Base-by-base conservation (phyloP, 1,140 invertebrate species). In the Trichonephila inaurata region DNA sequence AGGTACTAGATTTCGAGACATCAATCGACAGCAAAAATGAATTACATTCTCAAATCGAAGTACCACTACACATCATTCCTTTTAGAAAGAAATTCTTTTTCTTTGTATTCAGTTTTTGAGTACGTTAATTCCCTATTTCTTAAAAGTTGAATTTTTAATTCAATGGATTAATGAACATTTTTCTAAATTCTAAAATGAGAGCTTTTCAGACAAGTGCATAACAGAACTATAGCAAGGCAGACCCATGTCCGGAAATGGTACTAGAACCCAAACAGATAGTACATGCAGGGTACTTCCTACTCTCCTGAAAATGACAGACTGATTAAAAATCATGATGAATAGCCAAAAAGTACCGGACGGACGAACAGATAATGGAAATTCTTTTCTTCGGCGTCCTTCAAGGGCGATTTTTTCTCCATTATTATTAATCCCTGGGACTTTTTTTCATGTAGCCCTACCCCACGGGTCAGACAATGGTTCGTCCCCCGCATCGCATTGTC, bases 251-350 rank as follows among this genome's bases (percentile, higher is more conserved):
- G 72, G 72, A 77, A 33, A 77, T 40, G 28, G 14, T 40, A 10
- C 51, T 51, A 51, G 51, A 51, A 28, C 18, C 28, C 28, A 33
- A 18, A 33, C 72, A 77, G 28, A 77, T 14, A 77, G 14, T 58
- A 19, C 77, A 51, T 7, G n/a, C 28, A 64, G 62, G 24, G 64
- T 61, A 21, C 86, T 88, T 88, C 62, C 60, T 64, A 16, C 40
- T 24, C 60, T 58, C 88, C 64, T 77, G 88, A 64, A 44, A 21
- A 19, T 89, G 88, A 89, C 88, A 89, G 66, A 40, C 89, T 91
- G 89, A 91, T 91, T 91, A 91, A 91, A 91, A 91, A 91, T 62
- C 89, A 62, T 82, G 89, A 91, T 89, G 87, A 69, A 89, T 89
- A n/a, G 87, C 33, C 44, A 69, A 40, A 51, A 89, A 69, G 64